Evolutionary conservation across 64 coral and sea anemone species (phyloP).

Genomic region (Hydrozoanthus tunicans): DNA sequence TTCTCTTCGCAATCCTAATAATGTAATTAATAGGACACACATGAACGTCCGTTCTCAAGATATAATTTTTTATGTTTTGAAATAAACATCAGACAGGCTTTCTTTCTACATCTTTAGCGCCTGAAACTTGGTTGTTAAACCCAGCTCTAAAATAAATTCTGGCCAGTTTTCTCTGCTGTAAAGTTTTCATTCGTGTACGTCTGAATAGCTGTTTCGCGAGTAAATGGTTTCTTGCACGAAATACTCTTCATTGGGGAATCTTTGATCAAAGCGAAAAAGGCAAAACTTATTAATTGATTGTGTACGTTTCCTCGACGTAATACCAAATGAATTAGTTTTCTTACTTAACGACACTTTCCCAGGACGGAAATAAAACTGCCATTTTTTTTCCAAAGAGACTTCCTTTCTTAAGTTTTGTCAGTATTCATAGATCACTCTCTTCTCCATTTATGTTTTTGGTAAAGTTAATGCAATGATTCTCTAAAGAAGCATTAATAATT

Average conservation of each 20-base stretch:
- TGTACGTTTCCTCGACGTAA: not conserved
- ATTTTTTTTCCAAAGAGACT: not conserved
- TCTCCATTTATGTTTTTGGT: not conserved
- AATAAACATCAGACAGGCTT: not conserved
- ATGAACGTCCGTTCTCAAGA: not conserved
- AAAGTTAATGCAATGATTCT: not conserved
- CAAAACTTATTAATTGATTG: not conserved
- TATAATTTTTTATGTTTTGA: slow-evolving; percentile 8
- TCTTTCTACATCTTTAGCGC: not conserved
- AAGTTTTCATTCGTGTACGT: no score
- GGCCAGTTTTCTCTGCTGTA: not conserved
- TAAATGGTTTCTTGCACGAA: not conserved
- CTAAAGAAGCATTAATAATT: not conserved
- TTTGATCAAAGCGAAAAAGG: not conserved
- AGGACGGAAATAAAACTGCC: not conserved
- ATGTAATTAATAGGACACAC: not conserved
- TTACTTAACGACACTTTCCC: not conserved
- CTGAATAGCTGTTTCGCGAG: not conserved
- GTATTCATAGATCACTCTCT: no score
- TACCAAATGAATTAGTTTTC: not conserved
- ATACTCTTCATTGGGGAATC: not conserved
- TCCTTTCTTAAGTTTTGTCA: no score
- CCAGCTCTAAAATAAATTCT: not conserved
- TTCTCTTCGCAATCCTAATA: not conserved
- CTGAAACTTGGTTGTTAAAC: not conserved